Conservation (phyloP, 2,888 invertebrate species). For the Cataglyphis livida region DNA sequence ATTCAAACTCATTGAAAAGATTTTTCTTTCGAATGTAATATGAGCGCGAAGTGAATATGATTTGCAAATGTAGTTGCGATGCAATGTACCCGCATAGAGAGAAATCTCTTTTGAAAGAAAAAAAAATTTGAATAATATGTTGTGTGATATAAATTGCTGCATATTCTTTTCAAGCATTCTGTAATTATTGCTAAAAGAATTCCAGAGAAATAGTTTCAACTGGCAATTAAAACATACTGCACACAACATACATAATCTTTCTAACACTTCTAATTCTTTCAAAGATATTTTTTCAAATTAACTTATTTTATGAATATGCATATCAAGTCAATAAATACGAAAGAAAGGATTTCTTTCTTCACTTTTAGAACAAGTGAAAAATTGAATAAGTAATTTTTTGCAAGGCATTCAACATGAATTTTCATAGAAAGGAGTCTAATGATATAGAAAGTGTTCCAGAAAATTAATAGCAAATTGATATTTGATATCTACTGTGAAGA, state of each 20-base stretch:
- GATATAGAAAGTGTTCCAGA: background rate
- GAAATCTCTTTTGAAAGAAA: background rate
- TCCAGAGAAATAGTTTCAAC: background rate
- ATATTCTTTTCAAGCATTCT: background rate
- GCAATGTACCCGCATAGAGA: background rate
- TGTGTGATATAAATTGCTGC: background rate
- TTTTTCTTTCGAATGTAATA: background rate
- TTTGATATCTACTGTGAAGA: background rate
- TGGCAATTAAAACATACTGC: background rate
- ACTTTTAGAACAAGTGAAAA: background rate
- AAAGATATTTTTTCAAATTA: background rate
- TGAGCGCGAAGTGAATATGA: background rate
- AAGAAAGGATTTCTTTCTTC: background rate
- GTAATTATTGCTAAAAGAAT: background rate
- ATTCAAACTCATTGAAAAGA: background rate
- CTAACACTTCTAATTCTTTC: background rate
- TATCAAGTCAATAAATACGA: background rate
- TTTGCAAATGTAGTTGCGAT: background rate
- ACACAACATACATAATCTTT: background rate
- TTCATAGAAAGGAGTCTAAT: background rate
- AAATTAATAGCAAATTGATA: background rate
- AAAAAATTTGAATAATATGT: background rate
- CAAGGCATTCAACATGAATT: background rate
- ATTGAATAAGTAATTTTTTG: background rate
- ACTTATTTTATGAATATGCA: background rate